phyloP scores from a whole-genome alignment of 2,888 invertebrate genomes.

The Petrolisthes cinctipes region DNA sequence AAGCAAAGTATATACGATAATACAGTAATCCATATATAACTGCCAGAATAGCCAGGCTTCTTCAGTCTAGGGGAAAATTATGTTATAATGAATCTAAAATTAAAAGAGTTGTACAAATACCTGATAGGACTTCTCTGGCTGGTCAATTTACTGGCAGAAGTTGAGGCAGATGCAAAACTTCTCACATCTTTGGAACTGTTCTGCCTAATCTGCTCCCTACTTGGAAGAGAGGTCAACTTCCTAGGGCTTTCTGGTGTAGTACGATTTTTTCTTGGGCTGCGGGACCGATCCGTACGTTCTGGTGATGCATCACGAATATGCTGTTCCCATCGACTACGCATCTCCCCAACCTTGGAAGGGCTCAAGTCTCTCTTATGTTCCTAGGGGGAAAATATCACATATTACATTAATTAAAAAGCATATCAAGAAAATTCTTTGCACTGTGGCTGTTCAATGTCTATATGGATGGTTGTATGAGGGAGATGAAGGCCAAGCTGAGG shows the following conservation, averaged over 20 bases:
- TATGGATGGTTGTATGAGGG: too few relatives aligned
- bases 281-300: constrained; percentile 48
- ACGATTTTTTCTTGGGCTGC: constrained; percentile 42
- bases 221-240: constrained; percentile 17
- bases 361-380: constrained; percentile 40
- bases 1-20: background rate
- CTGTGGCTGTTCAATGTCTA: too few relatives aligned
- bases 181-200: constrained; percentile 13
- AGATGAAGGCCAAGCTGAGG: too few relatives aligned
- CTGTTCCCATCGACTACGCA: constrained; percentile 64
- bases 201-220: constrained; percentile 1
- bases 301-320: constrained; percentile 64
- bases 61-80: background rate
- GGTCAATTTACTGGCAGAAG: background rate
- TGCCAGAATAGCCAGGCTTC: too few relatives aligned
- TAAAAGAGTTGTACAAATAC: background rate
- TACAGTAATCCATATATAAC: background rate
- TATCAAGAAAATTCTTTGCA: too few relatives aligned
- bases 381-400: background rate
- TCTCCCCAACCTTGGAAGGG: constrained; percentile 58
- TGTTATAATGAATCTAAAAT: background rate
- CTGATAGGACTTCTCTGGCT: background rate
- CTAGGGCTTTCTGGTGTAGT: constrained; percentile 29
- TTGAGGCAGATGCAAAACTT: background rate
- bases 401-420: too few relatives aligned